phyloP scores from a whole-genome alignment of 2,797 vertebrate species.

The Syndactyla subalaris region DNA sequence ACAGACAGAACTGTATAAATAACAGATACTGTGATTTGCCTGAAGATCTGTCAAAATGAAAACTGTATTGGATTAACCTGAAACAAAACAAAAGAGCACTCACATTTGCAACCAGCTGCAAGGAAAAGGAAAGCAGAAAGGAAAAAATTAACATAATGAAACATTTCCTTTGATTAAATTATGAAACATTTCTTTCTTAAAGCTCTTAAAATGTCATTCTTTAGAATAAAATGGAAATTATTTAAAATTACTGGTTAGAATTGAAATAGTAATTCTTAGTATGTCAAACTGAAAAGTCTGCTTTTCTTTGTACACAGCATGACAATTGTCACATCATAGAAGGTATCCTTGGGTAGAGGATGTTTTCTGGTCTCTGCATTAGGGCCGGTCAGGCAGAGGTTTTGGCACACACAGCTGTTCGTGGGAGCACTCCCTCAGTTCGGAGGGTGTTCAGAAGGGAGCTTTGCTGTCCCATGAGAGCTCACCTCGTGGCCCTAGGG shows the following conservation, averaged over 20 bases:
- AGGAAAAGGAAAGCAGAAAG: neutral
- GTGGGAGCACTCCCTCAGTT: fast-evolving
- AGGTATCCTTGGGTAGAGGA: neutral
- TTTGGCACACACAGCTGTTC: fast-evolving
- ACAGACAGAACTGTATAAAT: neutral
- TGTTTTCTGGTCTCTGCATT: fast-evolving
- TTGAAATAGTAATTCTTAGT: neutral
- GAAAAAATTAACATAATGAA: neutral
- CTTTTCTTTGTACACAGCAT: neutral
- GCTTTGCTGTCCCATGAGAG: too few relatives aligned
- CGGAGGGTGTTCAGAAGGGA: neutral
- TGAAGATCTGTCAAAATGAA: constrained; percentile 30
- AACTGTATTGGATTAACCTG: neutral
- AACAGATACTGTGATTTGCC: neutral
- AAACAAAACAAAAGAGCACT: neutral
- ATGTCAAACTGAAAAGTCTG: neutral
- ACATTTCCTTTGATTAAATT: constrained; percentile 15
- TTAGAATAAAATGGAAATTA: constrained; percentile 4
- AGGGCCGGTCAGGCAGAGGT: fast-evolving
- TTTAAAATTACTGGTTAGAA: neutral
- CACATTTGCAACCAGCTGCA: neutral
- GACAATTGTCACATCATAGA: neutral
- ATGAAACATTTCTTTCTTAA: neutral
- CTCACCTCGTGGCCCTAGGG: neutral
- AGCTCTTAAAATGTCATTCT: neutral